These are phyloP conservation scores for Acanthoscelides obtectus DNA, from an alignment of 2,888 invertebrate species.

Conservation along the genomic window DNA sequence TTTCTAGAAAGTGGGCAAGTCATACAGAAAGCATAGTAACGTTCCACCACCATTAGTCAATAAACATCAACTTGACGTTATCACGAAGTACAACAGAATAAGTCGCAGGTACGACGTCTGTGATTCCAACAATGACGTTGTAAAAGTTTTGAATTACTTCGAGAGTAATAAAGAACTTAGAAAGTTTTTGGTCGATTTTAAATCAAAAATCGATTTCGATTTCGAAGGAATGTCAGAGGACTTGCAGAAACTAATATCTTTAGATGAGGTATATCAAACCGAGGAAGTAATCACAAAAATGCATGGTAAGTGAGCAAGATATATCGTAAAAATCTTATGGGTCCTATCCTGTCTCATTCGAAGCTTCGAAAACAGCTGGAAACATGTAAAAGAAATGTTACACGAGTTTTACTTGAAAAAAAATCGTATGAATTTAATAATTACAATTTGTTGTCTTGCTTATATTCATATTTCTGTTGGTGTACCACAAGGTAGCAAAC, in stretches of 20 bases:
- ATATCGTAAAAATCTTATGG: too few species aligned
- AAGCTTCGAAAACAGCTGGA: too few species aligned
- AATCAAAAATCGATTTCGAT: conserved; percentile 25
- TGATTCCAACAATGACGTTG: conserved; percentile 21
- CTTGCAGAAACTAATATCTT: conserved; percentile 2
- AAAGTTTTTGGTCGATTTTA: conserved; percentile 27
- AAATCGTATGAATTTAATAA: too few species aligned
- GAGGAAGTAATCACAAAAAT: not conserved
- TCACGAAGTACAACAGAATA: conserved; percentile 24
- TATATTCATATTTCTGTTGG: too few species aligned
- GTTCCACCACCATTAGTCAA: conserved; percentile 38
- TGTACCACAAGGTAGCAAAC: too few species aligned
- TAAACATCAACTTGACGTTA: conserved; percentile 30
- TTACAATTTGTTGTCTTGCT: too few species aligned
- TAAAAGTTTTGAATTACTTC: conserved; percentile 22
- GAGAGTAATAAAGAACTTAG: conserved; percentile 17
- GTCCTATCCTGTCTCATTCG: too few species aligned
- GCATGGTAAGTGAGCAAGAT: not conserved
- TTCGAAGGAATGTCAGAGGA: conserved; percentile 26
- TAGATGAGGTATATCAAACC: conserved; percentile 17
- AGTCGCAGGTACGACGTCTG: conserved; percentile 27
- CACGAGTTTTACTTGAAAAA: too few species aligned
- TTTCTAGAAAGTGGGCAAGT: conserved; percentile 38
- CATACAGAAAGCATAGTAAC: conserved; percentile 34
- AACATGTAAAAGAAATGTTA: too few species aligned